Conservation (phyloP, 1,140 invertebrate genomes). For the Mycetomoellerius zeteki region DNA sequence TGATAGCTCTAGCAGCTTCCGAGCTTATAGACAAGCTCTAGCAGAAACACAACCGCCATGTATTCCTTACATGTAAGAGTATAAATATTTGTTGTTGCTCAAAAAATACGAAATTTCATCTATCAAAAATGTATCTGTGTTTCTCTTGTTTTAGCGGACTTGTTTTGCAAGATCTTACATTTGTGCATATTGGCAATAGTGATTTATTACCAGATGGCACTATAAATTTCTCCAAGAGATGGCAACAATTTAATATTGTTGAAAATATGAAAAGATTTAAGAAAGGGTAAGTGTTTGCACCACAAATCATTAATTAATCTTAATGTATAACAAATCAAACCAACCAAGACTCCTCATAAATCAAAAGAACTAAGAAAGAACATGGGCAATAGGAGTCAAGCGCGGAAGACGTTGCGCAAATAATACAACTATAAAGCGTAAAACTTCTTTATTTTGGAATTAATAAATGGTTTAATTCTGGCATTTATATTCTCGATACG, state of each 20-base stretch:
- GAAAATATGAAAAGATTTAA: slow-evolving; percentile 99
- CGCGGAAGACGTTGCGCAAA: too few species aligned
- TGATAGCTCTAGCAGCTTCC: slow-evolving; percentile 98
- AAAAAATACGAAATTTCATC: neutral
- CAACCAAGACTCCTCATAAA: too few species aligned
- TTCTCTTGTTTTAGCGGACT: slow-evolving; percentile 93
- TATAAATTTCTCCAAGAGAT: slow-evolving; percentile 98
- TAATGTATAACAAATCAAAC: too few species aligned
- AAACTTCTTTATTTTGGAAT: too few species aligned
- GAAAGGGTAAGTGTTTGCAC: slow-evolving; percentile 91
- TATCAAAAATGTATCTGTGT: slow-evolving; percentile 11
- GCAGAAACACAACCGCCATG: slow-evolving; percentile 98
- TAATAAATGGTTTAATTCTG: too few species aligned
- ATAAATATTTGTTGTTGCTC: neutral
- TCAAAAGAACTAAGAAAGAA: too few species aligned
- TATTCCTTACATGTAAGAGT: slow-evolving; percentile 98
- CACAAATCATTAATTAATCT: slow-evolving; percentile 64
- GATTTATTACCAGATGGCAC: slow-evolving; percentile 95
- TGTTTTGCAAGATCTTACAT: slow-evolving; percentile 99
- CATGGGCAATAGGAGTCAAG: too few species aligned
- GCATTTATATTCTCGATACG: too few species aligned
- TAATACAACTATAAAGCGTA: too few species aligned
- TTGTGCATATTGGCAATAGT: slow-evolving; percentile 98
- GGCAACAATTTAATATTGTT: slow-evolving; percentile 99
- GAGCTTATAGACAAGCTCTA: slow-evolving; percentile 97